These are phyloP conservation scores for Syrphus vitripennis DNA, from an alignment of 2,888 invertebrate species.

Conservation along the genomic window DNA sequence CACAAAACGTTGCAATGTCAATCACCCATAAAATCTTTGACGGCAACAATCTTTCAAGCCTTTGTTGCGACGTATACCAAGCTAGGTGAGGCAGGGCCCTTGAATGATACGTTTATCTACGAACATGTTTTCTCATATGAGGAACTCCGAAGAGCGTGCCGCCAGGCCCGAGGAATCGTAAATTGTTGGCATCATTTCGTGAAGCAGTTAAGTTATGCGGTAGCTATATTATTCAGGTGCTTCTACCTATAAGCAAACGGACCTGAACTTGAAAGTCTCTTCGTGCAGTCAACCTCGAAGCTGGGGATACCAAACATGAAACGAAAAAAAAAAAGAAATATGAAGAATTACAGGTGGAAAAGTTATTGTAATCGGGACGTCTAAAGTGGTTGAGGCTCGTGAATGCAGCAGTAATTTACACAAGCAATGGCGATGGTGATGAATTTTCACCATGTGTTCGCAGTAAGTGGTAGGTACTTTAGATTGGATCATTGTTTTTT, in stretches of 20 bases:
- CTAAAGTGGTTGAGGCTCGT: not conserved
- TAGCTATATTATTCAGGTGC: constrained; percentile 39
- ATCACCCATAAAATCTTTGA: constrained; percentile 55
- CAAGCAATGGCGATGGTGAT: constrained; percentile 7
- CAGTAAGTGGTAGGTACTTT: constrained; percentile 9
- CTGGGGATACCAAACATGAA: not conserved
- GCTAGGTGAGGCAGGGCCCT: constrained; percentile 63
- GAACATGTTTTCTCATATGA: not conserved
- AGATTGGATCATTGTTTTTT: constrained; percentile 21
- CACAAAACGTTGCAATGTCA: constrained; percentile 60
- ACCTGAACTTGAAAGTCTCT: constrained; percentile 63
- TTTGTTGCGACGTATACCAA: not conserved
- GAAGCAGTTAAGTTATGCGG: constrained; percentile 37
- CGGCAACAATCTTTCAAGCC: constrained; percentile 36
- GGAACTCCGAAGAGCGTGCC: constrained; percentile 8
- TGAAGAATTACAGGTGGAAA: constrained; percentile 47
- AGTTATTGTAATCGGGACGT: constrained; percentile 42
- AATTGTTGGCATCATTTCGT: constrained; percentile 52
- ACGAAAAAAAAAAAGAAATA: constrained; percentile 8
- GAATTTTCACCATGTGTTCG: constrained; percentile 33
- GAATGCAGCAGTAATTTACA: constrained; percentile 14
- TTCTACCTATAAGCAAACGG: constrained; percentile 51
- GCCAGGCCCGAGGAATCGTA: constrained; percentile 24
- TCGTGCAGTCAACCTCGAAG: constrained; percentile 35
- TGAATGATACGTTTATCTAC: constrained; percentile 36